These are phyloP conservation scores for Parnassius orleans DNA, from an alignment of 2,888 invertebrate species.

Conservation along the genomic window DNA sequence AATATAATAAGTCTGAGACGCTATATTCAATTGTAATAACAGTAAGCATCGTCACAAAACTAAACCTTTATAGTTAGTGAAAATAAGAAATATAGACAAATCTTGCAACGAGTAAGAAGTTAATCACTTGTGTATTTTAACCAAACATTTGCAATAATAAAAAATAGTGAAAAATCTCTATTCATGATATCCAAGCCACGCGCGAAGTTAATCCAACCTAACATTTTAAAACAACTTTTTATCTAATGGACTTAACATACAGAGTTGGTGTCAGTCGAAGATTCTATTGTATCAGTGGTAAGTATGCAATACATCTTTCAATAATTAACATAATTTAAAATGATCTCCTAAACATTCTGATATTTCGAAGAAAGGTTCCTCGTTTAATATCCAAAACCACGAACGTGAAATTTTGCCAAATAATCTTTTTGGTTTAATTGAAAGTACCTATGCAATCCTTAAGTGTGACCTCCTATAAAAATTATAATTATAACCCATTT, in stretches of 20 bases:
- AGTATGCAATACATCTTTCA: constrained; percentile 35
- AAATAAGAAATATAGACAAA: background rate
- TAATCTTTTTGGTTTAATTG: too few species aligned
- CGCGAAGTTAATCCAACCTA: constrained; percentile 40
- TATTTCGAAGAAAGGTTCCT: too few species aligned
- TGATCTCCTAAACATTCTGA: background rate
- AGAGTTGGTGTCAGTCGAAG: constrained; percentile 64
- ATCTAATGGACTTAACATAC: constrained; percentile 64
- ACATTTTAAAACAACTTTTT: constrained; percentile 48
- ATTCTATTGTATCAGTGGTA: constrained; percentile 44
- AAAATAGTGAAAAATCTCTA: constrained; percentile 1
- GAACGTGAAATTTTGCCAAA: too few species aligned
- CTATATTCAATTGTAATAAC: background rate
- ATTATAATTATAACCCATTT: too few species aligned
- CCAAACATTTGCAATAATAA: constrained; percentile 2
- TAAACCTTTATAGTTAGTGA: background rate
- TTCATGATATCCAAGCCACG: constrained; percentile 25
- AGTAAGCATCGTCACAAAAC: background rate
- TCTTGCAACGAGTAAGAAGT: too few species aligned
- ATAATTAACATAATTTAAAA: background rate
- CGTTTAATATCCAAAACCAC: too few species aligned
- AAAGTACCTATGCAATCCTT: too few species aligned
- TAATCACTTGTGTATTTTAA: constrained; percentile 1
- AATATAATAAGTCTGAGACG: too few species aligned
- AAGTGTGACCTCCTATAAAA: too few species aligned